Base-by-base conservation (phyloP, 2,797 vertebrate species). In the Megaceryle alcyon region DNA sequence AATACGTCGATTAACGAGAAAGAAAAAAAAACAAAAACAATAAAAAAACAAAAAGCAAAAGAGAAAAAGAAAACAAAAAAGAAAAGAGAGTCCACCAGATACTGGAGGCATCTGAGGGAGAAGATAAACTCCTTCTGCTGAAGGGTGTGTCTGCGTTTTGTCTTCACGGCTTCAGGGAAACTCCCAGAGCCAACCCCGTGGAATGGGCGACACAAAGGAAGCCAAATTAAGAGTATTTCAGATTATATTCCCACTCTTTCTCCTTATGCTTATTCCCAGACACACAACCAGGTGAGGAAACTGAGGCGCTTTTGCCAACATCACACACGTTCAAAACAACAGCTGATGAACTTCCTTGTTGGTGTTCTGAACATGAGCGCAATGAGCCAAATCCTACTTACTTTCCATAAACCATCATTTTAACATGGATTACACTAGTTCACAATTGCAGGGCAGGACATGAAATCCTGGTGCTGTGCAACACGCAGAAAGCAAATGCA, bases 151-250 rank as follows among this genome's bases (percentile, higher is more conserved):
- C 51, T 25, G 31, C 7, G 18, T 29, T 68, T 59, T 43, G 71
- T 43, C 3, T 56, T 56, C 3, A 20, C 41, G 25, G 61, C 51
- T 48, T n/a, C 41, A 41, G 33, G 14, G 57, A 35, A 60, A 23
- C 57, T 60, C 57, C 57, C 57, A 35, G 33, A 60, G 57, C 25
- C 33, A 49, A 23, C n/a, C 46, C 53, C 7, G 46, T 22, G 35
- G 39, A 71, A 63, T 94, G 22, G 60, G 56, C 21, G 43, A 69
- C 29, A 6, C 39, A 23, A 61, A 71, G 68, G 6, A 57, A 65
- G n/a, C 33, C 44, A 63, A 29, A 92, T 91, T 95, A 95, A 94
- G 97, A 96, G 87, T 85, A 96, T 61, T 46, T 57, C 86, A 81
- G 60, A 71, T 19, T 6, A 82, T 80, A 90, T 70, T 90, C 83